Evolutionary conservation across 2,888 invertebrate species (phyloP).

Genomic region (Argyresthia goedartella): DNA sequence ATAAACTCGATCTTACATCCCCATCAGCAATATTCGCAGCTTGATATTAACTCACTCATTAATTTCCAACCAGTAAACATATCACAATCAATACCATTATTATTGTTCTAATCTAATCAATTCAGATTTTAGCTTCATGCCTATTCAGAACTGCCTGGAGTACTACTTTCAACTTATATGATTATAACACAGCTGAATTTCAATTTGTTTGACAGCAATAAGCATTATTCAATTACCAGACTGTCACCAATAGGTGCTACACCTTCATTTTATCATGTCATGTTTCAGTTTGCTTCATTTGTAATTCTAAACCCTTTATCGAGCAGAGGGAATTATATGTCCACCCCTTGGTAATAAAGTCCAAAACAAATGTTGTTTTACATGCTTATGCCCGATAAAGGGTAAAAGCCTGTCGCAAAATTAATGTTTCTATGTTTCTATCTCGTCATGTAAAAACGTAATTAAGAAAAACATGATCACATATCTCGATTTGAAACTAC

Average conservation of each 20-base stretch:
- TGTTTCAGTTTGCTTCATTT: constrained; percentile 22
- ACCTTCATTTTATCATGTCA: not conserved
- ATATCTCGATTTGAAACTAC: constrained; percentile 13
- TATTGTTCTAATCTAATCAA: not conserved
- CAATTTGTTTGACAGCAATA: constrained; percentile 42
- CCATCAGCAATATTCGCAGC: not conserved
- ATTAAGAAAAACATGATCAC: constrained; percentile 9
- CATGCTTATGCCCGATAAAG: constrained; percentile 20
- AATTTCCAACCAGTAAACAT: not conserved
- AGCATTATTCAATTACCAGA: constrained; percentile 39
- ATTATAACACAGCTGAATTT: not conserved
- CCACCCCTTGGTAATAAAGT: too few species aligned
- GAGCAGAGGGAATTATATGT: too few species aligned
- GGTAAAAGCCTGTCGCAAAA: constrained; percentile 28
- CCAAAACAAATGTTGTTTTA: too few species aligned
- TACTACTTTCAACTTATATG: not conserved
- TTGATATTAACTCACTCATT: not conserved
- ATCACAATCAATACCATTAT: not conserved
- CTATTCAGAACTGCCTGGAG: not conserved
- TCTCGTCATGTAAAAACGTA: constrained; percentile 7
- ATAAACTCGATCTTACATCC: not conserved
- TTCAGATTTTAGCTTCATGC: not conserved
- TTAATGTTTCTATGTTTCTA: constrained; percentile 9
- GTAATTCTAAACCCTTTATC: constrained; percentile 2
- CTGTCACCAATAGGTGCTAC: constrained; percentile 27